A percentile compares a stretch with the other conserved stretches of the same genome.
phyloP scores from a whole-genome alignment of 2,113 vertebrate species.

The Leptobrachium leishanense region DNA sequence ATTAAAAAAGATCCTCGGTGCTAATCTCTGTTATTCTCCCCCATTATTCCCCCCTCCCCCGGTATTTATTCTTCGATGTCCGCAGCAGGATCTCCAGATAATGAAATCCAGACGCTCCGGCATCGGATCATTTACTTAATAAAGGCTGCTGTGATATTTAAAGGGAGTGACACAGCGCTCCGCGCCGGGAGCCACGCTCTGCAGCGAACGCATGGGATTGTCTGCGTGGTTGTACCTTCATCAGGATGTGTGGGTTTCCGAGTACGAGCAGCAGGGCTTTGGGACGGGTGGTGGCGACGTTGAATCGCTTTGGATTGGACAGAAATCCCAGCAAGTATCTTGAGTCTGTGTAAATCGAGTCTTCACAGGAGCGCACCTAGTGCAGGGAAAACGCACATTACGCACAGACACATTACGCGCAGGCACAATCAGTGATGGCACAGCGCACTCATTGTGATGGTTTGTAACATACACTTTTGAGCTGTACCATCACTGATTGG shows the following conservation, averaged over 20 bases:
- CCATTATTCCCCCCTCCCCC: too few relatives aligned
- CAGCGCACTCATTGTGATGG: too few relatives aligned
- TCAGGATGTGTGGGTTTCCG: constrained; percentile 88
- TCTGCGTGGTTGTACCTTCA: constrained; percentile 66
- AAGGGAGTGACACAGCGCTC: neutral
- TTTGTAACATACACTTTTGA: too few relatives aligned
- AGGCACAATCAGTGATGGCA: too few relatives aligned
- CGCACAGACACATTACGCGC: too few relatives aligned
- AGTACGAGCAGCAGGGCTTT: constrained; percentile 88
- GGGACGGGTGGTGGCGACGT: constrained; percentile 88
- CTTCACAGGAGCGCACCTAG: constrained; percentile 87
- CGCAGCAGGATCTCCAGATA: neutral
- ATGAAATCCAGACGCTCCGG: neutral
- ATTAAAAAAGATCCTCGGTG: too few relatives aligned
- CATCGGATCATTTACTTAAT: neutral
- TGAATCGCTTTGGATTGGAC: constrained; percentile 89
- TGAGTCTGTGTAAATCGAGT: constrained; percentile 61
- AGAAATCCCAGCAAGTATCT: constrained; percentile 80
- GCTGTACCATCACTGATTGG: too few relatives aligned
- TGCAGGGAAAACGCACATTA: constrained; percentile 2
- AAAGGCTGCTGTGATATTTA: neutral
- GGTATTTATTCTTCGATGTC: neutral
- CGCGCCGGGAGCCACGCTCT: neutral
- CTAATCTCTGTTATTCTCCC: too few relatives aligned
- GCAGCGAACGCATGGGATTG: neutral